phyloP scores from a whole-genome alignment of 2,113 vertebrate species.

The Origma solitaria region DNA sequence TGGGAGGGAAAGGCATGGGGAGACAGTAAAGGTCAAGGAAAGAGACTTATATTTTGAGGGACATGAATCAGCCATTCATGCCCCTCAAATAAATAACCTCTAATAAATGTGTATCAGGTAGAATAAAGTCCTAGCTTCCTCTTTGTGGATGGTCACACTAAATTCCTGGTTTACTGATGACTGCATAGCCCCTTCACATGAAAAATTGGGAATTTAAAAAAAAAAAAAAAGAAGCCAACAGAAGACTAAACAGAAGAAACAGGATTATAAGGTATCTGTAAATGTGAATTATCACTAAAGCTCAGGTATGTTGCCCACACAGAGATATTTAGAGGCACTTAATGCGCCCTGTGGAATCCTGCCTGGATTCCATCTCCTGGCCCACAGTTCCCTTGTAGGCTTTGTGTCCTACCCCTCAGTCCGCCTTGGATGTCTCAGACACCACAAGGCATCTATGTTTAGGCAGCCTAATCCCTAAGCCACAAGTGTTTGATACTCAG shows the following conservation, averaged over 20 bases:
- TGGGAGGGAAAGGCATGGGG: not conserved
- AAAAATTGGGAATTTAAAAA: not conserved
- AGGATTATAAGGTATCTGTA: not conserved
- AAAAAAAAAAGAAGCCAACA: not conserved
- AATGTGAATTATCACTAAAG: not conserved
- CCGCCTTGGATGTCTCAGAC: not conserved
- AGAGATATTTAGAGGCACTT: not conserved
- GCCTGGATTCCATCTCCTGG: not conserved
- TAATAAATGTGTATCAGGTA: not conserved
- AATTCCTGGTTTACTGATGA: not conserved
- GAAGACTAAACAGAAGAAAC: not conserved
- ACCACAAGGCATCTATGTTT: constrained; percentile 31
- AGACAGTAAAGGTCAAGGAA: not conserved
- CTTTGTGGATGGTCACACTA: not conserved
- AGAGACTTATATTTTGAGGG: not conserved
- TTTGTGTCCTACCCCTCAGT: not conserved
- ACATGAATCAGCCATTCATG: not conserved
- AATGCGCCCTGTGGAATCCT: not conserved
- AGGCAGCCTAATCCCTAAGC: not conserved
- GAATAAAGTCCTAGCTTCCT: not conserved
- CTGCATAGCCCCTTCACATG: not conserved
- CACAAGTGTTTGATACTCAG: constrained; percentile 15
- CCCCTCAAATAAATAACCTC: too few relatives aligned
- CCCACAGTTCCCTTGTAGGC: not conserved
- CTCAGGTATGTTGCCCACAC: not conserved